These are phyloP conservation scores for Halcyon badia DNA, from an alignment of 2,797 vertebrate species.

Conservation along the genomic window DNA sequence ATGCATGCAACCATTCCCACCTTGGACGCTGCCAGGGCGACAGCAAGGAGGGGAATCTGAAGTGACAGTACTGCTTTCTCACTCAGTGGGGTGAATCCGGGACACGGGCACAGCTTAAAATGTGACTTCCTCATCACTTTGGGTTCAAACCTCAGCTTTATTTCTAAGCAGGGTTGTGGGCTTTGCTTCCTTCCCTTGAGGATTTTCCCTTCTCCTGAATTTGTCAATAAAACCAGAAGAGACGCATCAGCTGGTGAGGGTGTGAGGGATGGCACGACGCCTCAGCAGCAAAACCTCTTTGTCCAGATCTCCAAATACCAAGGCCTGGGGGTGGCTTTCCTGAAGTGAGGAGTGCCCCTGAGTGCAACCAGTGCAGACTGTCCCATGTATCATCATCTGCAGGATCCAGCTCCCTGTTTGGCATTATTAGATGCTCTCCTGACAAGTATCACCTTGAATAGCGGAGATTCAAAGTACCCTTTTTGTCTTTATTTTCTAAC, in stretches of 20 bases:
- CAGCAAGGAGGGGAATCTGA: not conserved
- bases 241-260: not conserved
- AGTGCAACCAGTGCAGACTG: not conserved
- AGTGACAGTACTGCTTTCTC: constrained; percentile 30
- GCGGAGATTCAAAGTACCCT: not conserved
- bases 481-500: constrained; percentile 3
- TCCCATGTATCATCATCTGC: not conserved
- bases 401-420: not conserved
- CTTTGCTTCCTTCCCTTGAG: not conserved
- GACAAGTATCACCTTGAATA: not conserved
- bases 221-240: not conserved
- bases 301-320: not conserved
- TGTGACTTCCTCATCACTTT: not conserved
- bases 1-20: not conserved
- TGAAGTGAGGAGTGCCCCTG: not conserved
- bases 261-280: not conserved
- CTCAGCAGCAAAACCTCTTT: constrained; percentile 78
- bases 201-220: not conserved
- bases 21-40: not conserved
- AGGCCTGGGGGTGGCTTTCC: not conserved
- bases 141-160: not conserved
- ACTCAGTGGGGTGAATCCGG: not conserved
- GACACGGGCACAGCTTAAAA: constrained; percentile 6
- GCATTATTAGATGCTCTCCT: not conserved
- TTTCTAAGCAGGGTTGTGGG: not conserved